Conservation (phyloP, 1,140 invertebrate species). For the Piezodorus guildinii region DNA sequence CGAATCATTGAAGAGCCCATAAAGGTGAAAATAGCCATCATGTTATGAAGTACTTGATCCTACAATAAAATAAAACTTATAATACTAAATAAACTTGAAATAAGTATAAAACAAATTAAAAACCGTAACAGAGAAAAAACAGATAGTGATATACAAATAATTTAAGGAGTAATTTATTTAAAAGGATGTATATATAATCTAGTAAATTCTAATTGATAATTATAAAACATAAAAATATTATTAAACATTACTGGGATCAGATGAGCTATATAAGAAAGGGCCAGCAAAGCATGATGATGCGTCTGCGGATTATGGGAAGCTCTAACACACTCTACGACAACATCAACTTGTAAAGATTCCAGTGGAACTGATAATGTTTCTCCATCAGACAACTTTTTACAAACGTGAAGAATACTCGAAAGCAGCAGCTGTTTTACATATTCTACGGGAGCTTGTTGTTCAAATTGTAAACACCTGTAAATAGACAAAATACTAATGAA, state of each 20-base stretch:
- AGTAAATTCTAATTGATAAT: neutral
- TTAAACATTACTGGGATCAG: conserved; percentile 45
- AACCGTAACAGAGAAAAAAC: neutral
- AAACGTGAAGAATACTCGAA: conserved; percentile 61
- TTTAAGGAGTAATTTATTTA: too few species aligned
- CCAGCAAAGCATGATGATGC: conserved; percentile 76
- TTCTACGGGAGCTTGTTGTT: conserved; percentile 72
- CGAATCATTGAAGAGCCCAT: conserved; percentile 82
- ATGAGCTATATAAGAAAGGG: conserved; percentile 62
- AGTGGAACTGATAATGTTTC: conserved; percentile 39
- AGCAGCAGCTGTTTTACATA: conserved; percentile 80
- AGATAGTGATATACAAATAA: too few species aligned
- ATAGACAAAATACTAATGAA: conserved; percentile 4
- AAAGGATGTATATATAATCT: too few species aligned
- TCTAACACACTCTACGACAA: conserved; percentile 77
- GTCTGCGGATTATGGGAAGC: conserved; percentile 85
- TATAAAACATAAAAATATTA: neutral
- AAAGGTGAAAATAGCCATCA: conserved; percentile 92
- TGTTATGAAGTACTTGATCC: conserved; percentile 75
- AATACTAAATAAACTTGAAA: too few species aligned
- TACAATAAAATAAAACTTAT: conserved; percentile 28
- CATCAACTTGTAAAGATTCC: conserved; percentile 62
- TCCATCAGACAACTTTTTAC: conserved; percentile 42
- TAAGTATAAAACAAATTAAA: neutral
- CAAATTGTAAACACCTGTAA: conserved; percentile 54